Evolutionary conservation across 2,113 vertebrate genomes (phyloP).

Genomic region (Melanostigma gelatinosum): DNA sequence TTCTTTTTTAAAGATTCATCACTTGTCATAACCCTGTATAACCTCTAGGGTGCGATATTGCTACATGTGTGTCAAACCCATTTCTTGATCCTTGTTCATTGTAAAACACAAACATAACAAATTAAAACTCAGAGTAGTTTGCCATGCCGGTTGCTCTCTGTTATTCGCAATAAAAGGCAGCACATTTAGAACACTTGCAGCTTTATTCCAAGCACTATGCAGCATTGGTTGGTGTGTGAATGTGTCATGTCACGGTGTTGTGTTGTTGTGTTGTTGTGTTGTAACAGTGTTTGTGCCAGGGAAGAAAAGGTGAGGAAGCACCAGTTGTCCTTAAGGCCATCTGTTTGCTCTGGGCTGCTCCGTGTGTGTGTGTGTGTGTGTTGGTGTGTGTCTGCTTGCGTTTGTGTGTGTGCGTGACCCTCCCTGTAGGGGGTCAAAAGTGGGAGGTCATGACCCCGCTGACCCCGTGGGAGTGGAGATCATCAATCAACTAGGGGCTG

Average conservation of each 20-base stretch:
- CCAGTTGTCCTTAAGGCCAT: slow-evolving; percentile 75
- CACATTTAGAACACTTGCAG: background rate
- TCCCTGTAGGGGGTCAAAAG: slow-evolving; percentile 74
- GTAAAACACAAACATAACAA: background rate
- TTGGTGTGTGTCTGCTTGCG: slow-evolving; percentile 8
- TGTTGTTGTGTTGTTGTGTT: slow-evolving; percentile 27
- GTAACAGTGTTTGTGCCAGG: slow-evolving; percentile 7
- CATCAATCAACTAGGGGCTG: slow-evolving; percentile 80
- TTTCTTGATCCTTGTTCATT: background rate
- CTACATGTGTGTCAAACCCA: slow-evolving; percentile 1
- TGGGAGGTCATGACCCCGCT: slow-evolving; percentile 76
- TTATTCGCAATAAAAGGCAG: slow-evolving; percentile 8
- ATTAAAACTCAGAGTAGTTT: slow-evolving; percentile 10
- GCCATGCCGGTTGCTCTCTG: background rate
- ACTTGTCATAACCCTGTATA: background rate
- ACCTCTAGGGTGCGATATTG: slow-evolving; percentile 53
- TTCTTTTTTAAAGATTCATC: background rate
- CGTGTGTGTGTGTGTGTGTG: slow-evolving; percentile 23
- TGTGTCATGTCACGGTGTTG: background rate
- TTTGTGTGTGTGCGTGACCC: slow-evolving; percentile 57
- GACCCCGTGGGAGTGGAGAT: slow-evolving; percentile 79
- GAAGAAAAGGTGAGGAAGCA: slow-evolving; percentile 66
- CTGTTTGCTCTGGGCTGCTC: slow-evolving; percentile 67
- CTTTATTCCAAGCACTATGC: background rate
- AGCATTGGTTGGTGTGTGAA: background rate